phyloP scores from a whole-genome alignment of 2,113 vertebrate species.

The Sprattus sprattus region DNA sequence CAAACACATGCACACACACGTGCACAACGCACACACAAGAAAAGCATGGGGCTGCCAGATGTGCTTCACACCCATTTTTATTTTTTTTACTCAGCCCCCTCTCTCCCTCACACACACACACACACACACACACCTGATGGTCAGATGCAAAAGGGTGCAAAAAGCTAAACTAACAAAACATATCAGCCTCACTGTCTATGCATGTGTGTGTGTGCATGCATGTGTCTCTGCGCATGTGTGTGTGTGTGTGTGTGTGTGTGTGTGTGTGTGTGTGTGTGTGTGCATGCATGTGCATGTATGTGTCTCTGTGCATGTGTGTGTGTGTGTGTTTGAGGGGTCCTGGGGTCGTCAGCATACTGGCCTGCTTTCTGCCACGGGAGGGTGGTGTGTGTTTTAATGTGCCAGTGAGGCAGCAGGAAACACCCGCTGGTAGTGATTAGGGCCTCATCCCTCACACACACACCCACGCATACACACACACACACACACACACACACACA shows the following conservation, averaged over 20 bases:
- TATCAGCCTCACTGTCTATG: too few relatives aligned
- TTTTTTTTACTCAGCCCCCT: too few relatives aligned
- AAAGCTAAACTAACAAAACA: too few relatives aligned
- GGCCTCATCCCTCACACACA: constrained; percentile 19
- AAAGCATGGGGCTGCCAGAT: neutral
- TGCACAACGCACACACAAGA: neutral
- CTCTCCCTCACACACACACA: constrained; percentile 15
- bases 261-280: too few relatives aligned
- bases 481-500: neutral
- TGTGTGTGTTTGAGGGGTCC: neutral
- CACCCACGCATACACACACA: neutral
- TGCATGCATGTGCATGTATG: too few relatives aligned
- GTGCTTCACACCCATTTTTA: neutral
- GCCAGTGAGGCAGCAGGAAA: constrained; percentile 38
- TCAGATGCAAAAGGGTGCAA: constrained; percentile 34
- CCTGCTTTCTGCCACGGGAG: constrained; percentile 26
- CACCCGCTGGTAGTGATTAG: constrained; percentile 47
- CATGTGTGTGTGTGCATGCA: too few relatives aligned
- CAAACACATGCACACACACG: too few relatives aligned
- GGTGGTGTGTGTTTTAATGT: constrained; percentile 15
- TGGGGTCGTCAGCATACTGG: too few relatives aligned
- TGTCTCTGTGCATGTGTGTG: too few relatives aligned
- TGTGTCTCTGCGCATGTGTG: too few relatives aligned
- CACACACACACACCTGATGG: constrained; percentile 8
- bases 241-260: too few relatives aligned